Evolutionary conservation across 2,888 invertebrate genomes (phyloP).

Genomic region (Drosophila ochracea): DNA sequence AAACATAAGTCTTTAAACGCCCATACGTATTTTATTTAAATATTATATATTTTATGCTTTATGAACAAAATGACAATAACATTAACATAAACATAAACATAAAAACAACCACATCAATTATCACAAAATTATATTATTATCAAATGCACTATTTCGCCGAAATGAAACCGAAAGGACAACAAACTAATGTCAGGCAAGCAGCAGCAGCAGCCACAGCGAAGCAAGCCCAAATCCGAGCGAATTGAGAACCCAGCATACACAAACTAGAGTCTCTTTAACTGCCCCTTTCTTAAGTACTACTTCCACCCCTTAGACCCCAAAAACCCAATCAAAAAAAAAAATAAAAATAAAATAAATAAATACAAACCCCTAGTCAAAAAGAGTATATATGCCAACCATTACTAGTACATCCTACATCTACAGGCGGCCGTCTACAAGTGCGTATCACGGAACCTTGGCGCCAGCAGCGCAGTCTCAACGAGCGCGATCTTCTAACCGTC

Average conservation of each 20-base stretch:
- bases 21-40: conserved; percentile 59
- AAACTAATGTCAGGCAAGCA: conserved; percentile 77
- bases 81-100: background rate
- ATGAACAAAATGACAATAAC: conserved; percentile 11
- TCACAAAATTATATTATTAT: conserved; percentile 26
- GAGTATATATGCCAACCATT: conserved; percentile 48
- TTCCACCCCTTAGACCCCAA: background rate
- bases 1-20: conserved; percentile 40
- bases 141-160: conserved; percentile 47
- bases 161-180: conserved; percentile 70
- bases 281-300: conserved; percentile 18
- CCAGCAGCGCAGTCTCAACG: conserved; percentile 83
- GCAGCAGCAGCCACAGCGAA: conserved; percentile 31
- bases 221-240: conserved; percentile 31
- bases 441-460: conserved; percentile 82
- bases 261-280: conserved; percentile 11
- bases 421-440: conserved; percentile 80
- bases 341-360: background rate
- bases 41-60: conserved; percentile 34
- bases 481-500: conserved; percentile 81
- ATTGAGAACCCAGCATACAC: conserved; percentile 28
- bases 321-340: background rate
- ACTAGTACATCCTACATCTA: conserved; percentile 71
- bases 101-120: conserved; percentile 14
- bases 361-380: conserved; percentile 18